Conservation (phyloP, 35 echinoderm and acorn worm species). For the Holothuria glaberrima region DNA sequence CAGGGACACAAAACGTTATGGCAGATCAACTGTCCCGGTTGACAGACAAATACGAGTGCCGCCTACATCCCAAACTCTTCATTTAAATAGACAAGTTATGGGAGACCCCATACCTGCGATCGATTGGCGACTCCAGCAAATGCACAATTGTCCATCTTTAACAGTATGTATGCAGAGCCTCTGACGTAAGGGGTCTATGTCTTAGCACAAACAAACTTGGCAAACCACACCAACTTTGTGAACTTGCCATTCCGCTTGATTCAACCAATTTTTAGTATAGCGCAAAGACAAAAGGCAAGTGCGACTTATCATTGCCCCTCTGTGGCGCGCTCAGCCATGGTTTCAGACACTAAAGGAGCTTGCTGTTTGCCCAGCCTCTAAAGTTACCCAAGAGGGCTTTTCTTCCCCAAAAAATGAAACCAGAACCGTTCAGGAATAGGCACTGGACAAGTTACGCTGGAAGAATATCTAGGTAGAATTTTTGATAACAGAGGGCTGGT, state of each 20-base stretch:
- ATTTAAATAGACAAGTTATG: conserved; percentile 22
- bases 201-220: conserved; percentile 63
- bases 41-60: conserved; percentile 55
- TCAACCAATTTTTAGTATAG: conserved; percentile 25
- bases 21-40: conserved; percentile 53
- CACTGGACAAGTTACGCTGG: conserved; percentile 54
- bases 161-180: conserved; percentile 53
- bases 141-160: conserved; percentile 60
- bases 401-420: background rate
- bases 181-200: conserved; percentile 48
- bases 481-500: conserved; percentile 27
- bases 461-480: conserved; percentile 49
- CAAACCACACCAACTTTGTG: conserved; percentile 64
- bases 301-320: conserved; percentile 54
- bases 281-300: conserved; percentile 31
- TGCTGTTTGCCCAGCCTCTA: conserved; percentile 2
- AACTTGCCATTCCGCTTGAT: conserved; percentile 64
- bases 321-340: conserved; percentile 52
- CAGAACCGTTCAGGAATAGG: conserved; percentile 43
- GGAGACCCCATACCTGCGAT: conserved; percentile 60
- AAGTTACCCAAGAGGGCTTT: too few relatives aligned
- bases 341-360: conserved; percentile 35
- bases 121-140: conserved; percentile 62
- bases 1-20: too few relatives aligned
- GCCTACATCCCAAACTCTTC: background rate